These are phyloP conservation scores for Drosophila colorata DNA, from an alignment of 2,888 invertebrate genomes.

Conservation along the genomic window DNA sequence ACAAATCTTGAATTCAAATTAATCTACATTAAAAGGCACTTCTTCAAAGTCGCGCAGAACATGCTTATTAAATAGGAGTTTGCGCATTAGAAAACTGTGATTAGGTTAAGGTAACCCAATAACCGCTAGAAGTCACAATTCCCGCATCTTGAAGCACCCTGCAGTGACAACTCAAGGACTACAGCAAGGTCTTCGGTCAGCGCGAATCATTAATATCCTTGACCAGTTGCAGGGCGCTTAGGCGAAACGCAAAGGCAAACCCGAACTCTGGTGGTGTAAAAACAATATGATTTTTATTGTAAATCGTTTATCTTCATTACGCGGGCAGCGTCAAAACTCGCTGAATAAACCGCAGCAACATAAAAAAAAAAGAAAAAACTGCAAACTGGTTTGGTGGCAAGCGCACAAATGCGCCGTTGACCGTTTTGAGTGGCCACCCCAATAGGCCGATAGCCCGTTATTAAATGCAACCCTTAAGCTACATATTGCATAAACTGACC, in stretches of 20 bases:
- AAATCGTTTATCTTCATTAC: conserved; percentile 78
- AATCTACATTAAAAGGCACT: background rate
- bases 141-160: conserved; percentile 27
- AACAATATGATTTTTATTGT: conserved; percentile 68
- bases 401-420: conserved; percentile 57
- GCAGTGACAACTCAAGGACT: background rate
- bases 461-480: conserved; percentile 50
- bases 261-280: conserved; percentile 52
- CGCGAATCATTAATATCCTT: conserved; percentile 67
- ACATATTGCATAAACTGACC: conserved; percentile 47
- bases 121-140: background rate
- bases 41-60: background rate
- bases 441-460: conserved; percentile 12
- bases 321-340: conserved; percentile 61
- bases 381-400: conserved; percentile 44
- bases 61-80: background rate
- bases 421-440: conserved; percentile 58
- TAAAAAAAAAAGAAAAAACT: conserved; percentile 1
- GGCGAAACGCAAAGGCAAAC: conserved; percentile 18
- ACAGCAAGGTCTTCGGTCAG: conserved; percentile 9
- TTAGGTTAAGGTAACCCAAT: background rate
- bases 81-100: conserved; percentile 2
- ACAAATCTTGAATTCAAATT: background rate
- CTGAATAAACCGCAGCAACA: conserved; percentile 48
- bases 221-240: conserved; percentile 30